Evolutionary conservation across 1,140 invertebrate genomes (phyloP), one percentile per base, ranked within the genome.

Genomic region (Melanaphis sacchari): DNA sequence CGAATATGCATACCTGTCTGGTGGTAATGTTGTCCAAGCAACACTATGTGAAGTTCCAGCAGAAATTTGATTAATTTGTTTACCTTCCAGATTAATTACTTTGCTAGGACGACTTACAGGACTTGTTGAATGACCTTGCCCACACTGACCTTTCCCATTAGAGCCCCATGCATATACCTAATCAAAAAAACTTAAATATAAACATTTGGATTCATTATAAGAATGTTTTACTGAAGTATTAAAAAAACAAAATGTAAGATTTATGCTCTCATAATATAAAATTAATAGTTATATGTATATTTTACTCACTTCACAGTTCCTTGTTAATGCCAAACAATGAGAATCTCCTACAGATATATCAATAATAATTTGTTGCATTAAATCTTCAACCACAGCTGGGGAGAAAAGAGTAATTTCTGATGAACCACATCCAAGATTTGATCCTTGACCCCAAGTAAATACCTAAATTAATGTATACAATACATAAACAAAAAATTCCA

Each of bases 101-200:
- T 96, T 96, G 24, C 96, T 95, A 38, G 97, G 97, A 94, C 96
- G 95, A 87, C 96, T 96, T 31, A 97, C 96, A 7, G 96, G 96
- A 76, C 96, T 96, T 24, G 96, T 96, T 6, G 96, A 96, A 94
- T 97, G 96, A 21, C 97, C 97, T 94, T 97, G 96, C 31, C 97
- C 97, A 95, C 96, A 97, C 94, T 97, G 97, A 0, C 97, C 97
- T 95, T 97, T 96, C 52, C 96, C 96, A 95, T 97, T 97, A 93
- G 96, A 96, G 59, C 97, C 97, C 97, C 97, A 97, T 4, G 97
- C 96, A 95, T 95, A 96, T 24, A 96, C 96, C 95, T 96, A 90
- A 52, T 36, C 21, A 94, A 95, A 90, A 90, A 89, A 52, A 89
- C 36, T 36, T 52, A 76, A 76, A 49, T 49, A 66, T 59, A 26